Evolutionary conservation across 2,113 vertebrate genomes (phyloP), one percentile per base, ranked within the genome.

Genomic region (Limanda limanda): DNA sequence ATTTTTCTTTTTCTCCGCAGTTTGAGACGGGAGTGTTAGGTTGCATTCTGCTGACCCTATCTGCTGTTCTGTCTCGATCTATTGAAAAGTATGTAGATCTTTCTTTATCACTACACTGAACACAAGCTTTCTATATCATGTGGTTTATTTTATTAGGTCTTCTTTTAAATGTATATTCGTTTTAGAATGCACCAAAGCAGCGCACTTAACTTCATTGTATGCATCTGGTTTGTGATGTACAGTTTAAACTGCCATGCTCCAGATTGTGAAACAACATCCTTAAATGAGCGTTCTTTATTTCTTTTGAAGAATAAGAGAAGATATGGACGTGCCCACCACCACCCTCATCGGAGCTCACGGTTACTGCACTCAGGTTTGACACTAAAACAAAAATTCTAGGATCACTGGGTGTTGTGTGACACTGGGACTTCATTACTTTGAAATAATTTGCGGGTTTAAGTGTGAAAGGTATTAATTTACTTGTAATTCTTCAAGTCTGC

Each of bases 281-380:
- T n/a, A 27, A 23, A 5, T 37, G 20, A 15, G 6, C 31, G 6
- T 31, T 56, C 37, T 24, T 3, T 51, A 0, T 25, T 12, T 59
- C 56, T n/a, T 72, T 42, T 21, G 4, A 87, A 99, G 98, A 69
- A 79, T 98, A 25, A 95, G 91, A 87, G 94, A 93, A 37, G 98
- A 99, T 84, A 97, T 99, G 25, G 98, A 99, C 0, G 94, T 97
- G 54, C 94, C 94, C 13, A 95, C 95, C 6, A 95, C 87, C 81
- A 90, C 93, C 1, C 79, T 99, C 71, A 98, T 99, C 1, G 97
- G 97, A 66, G 96, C 96, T 9, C 95, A 99, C 0, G 96, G 97
- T 62, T 99, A 99, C 86, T 99, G 98, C 80, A 98, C 97, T 20
- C 97, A 99, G 96, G 98, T 99, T 65, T 82, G 74, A 48, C 4